Base-by-base conservation (phyloP, 2,797 vertebrate species). In the Labeo calbasu region DNA sequence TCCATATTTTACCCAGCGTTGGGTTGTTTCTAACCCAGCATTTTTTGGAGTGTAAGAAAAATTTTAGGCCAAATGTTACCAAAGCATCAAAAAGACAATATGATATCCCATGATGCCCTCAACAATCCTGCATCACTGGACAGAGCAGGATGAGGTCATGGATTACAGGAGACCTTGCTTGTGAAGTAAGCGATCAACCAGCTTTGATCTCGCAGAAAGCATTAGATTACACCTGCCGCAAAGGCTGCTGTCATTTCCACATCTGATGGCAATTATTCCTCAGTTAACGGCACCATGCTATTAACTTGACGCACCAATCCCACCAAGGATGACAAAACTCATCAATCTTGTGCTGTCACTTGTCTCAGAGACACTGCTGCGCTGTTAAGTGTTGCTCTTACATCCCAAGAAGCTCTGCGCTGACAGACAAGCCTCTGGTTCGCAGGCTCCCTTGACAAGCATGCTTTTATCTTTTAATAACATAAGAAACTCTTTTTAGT, bases 391-490 rank as follows among this genome's bases (percentile, higher is more conserved):
- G 70, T 66, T 65, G 50, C 72, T 77, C 12, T 90, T 59, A 40
- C 50, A 72, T 77, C 70, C 57, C 83, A 88, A 68, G 51, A 83
- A 83, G 66, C 61, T 55, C 43, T 8, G 23, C 17, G 78, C 63
- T 86, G 72, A 82, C 70, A 82, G 85, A 51, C 57, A 51, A 43
- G 50, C 66, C 76, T 70, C 59, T 25, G 21, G 53, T 81, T 86
- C 48, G 17, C 71, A 73, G 13, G 28, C 77, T 92, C 83, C 51
- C 81, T 85, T 88, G 87, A 92, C 87, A 89, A 88, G 88, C 25
- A 86, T 70, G 88, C 90, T 91, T 94, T 94, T 91, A 91, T 92
- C 92, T 91, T 87, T 90, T 88, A 93, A 93, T 91, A 91, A 91
- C 88, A 86, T 85, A 88, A 87, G 86, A 88, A 89, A 57, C 55